phyloP scores from a whole-genome alignment of 2,888 invertebrate genomes.

The Catonia carolina region DNA sequence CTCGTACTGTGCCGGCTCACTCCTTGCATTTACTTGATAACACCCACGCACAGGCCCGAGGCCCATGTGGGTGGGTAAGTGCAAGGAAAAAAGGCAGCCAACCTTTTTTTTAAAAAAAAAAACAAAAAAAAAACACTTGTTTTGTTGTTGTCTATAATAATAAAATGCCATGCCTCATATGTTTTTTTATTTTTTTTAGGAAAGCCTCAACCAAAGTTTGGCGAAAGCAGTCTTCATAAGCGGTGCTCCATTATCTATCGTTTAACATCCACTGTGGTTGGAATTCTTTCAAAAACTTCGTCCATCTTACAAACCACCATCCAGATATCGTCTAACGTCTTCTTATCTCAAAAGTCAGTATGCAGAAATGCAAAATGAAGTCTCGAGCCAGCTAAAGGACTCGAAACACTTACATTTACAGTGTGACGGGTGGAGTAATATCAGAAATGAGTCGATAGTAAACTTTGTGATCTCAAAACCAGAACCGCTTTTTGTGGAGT shows the following conservation, averaged over 20 bases:
- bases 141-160: too few relatives aligned
- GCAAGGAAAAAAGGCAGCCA: too few relatives aligned
- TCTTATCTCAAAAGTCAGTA: slow-evolving; percentile 14
- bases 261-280: slow-evolving; percentile 24
- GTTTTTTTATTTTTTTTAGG: slow-evolving; percentile 18
- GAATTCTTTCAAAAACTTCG: slow-evolving; percentile 21
- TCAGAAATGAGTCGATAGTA: slow-evolving; percentile 28
- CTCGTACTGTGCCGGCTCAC: too few relatives aligned
- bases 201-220: slow-evolving; percentile 20
- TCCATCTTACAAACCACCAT: slow-evolving; percentile 19
- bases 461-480: too few relatives aligned
- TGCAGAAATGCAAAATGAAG: slow-evolving; percentile 18
- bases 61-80: too few relatives aligned
- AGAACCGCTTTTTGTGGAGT: too few relatives aligned
- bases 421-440: slow-evolving; percentile 19
- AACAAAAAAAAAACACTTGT: too few relatives aligned
- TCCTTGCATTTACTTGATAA: too few relatives aligned
- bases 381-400: slow-evolving; percentile 2
- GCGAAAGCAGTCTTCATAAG: slow-evolving; percentile 23
- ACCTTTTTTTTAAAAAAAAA: too few relatives aligned
- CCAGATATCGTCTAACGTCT: slow-evolving; percentile 13
- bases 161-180: neutral
- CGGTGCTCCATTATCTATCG: slow-evolving; percentile 19
- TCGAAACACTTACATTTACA: slow-evolving; percentile 16
- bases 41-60: too few relatives aligned